Evolutionary conservation across 2,888 invertebrate species (phyloP).

Genomic region (Hesperia comma): DNA sequence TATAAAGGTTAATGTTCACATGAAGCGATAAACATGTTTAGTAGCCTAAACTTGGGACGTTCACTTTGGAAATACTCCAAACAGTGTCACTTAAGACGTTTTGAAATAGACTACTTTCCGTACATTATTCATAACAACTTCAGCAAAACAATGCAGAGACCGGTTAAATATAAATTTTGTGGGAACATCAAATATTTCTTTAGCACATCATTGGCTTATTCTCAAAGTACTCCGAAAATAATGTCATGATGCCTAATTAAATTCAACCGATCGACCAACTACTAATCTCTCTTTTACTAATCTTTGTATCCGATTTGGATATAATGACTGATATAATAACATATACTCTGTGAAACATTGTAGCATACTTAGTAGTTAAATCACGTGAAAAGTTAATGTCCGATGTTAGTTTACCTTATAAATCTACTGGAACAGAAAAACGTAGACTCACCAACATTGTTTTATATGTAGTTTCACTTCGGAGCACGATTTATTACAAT

Average conservation of each 20-base stretch:
- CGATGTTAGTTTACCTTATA: no score
- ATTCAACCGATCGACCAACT: no score
- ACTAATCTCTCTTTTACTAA: no score
- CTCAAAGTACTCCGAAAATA: no score
- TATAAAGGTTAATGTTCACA: slow-evolving; percentile 30
- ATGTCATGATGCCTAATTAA: no score
- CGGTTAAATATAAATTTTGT: background rate
- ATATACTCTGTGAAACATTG: no score
- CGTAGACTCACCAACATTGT: background rate
- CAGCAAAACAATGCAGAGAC: background rate
- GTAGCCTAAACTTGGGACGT: background rate
- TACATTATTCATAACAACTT: background rate
- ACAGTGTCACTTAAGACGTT: background rate
- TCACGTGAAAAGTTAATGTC: no score
- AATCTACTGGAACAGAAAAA: background rate
- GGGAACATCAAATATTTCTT: no score
- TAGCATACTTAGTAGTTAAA: no score
- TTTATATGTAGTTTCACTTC: background rate
- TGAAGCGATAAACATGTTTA: slow-evolving; percentile 18
- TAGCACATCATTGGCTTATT: no score
- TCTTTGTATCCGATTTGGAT: no score
- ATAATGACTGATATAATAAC: no score
- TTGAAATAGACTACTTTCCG: background rate
- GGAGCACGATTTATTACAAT: slow-evolving; percentile 33
- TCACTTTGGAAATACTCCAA: slow-evolving; percentile 1